Conservation (phyloP, 2,797 vertebrate species). For the Characodon lateralis region DNA sequence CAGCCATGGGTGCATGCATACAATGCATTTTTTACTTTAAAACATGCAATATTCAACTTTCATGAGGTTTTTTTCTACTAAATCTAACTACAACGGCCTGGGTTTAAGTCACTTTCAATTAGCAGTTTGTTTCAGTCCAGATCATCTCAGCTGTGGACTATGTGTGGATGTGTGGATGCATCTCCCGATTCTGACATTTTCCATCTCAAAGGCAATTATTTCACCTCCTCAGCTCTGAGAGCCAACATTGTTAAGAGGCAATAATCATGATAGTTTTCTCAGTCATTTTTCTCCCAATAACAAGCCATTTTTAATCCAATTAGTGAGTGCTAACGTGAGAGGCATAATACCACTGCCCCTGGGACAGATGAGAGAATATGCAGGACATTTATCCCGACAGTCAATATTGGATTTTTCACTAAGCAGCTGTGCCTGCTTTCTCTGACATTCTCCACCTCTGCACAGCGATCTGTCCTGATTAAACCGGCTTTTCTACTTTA, state of each 20-base stretch:
- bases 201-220: conserved; percentile 53
- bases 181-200: conserved; percentile 57
- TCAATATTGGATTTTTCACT: conserved; percentile 82
- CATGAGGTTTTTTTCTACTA: conserved; percentile 30
- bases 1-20: conserved; percentile 22
- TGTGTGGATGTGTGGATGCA: conserved; percentile 3
- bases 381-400: conserved; percentile 82
- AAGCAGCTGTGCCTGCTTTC: conserved; percentile 82
- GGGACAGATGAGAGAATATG: conserved; percentile 82
- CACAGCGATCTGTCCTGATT: conserved; percentile 81
- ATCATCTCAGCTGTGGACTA: conserved; percentile 7
- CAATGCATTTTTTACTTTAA: conserved; percentile 11
- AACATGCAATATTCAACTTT: conserved; percentile 9
- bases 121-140: conserved; percentile 31
- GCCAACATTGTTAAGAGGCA: conserved; percentile 71
- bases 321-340: conserved; percentile 78
- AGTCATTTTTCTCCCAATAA: conserved; percentile 80
- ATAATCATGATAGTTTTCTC: conserved; percentile 79
- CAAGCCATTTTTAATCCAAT: conserved; percentile 83
- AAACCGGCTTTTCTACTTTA: conserved; percentile 79
- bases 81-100: conserved; percentile 14
- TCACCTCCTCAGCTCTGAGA: conserved; percentile 53
- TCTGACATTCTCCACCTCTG: conserved; percentile 82
- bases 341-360: conserved; percentile 76
- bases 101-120: conserved; percentile 42